Evolutionary conservation across 1,140 invertebrate genomes (phyloP), one percentile per base, ranked within the genome.

Genomic region (Bombyx mori): DNA sequence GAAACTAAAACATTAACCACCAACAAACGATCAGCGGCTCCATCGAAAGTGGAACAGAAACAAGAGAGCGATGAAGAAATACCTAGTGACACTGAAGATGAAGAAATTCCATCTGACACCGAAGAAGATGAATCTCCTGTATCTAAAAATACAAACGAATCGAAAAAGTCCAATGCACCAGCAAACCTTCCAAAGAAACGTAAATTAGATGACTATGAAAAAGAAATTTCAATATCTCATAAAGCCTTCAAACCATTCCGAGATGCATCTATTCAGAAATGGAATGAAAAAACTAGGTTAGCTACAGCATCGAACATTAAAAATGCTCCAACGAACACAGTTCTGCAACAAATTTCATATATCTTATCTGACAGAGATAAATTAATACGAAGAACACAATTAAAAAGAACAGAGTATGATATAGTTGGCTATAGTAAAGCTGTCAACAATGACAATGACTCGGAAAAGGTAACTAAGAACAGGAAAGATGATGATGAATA

Each of bases 201-300:
- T 35, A 94, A 92, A 83, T 66, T 91, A 12, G 79, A 82, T 48
- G 90, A 93, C 35, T 93, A 92, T 79, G 91, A 92, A 63, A 84
- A 84, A 54, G 79, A 91, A 55, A 78, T 97, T 12, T 71, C 88
- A 12, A 88, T 90, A 58, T 86, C 89, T 56, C 92, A 95, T 73
- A 84, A 92, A 68, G 81, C 86, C 3, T 95, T 95, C 62, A 87
- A 80, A 61, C 72, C 89, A n/a, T 96, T 93, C 66, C 91, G 96
- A 86, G 93, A 96, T 79, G 76, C 90, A 43, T 91, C 92, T 45
- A 93, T 98, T 61, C 92, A 97, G 68, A 97, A 97, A 80, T 99
- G 97, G 97, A 94, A 97, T 86, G 94, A 97, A 58, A 97, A 96
- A 79, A 98, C 96, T 0, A 90, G 92, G 65, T 74, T 95, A 12